phyloP scores from a whole-genome alignment of 2,113 vertebrate genomes.

The Megalops atlanticus region DNA sequence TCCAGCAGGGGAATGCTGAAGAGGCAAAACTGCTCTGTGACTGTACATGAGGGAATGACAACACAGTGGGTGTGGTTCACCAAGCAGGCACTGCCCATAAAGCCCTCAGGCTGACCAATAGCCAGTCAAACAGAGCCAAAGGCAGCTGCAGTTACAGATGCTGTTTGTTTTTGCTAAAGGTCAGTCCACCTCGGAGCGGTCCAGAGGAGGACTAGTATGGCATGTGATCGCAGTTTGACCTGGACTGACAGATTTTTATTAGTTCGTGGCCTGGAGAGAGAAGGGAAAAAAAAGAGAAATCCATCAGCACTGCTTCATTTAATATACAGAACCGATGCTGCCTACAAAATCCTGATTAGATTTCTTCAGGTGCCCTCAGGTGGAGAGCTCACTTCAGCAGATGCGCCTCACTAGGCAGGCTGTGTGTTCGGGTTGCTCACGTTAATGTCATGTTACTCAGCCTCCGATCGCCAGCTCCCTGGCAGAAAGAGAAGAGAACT shows the following conservation, averaged over 20 bases:
- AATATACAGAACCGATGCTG: neutral
- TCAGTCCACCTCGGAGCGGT: too few relatives aligned
- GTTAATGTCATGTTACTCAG: neutral
- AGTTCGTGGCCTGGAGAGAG: too few relatives aligned
- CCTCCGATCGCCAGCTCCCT: neutral
- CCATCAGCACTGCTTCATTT: neutral
- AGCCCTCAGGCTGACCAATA: neutral
- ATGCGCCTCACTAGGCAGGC: neutral
- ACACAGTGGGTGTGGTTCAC: neutral
- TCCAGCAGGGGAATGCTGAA: neutral
- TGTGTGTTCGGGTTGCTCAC: neutral
- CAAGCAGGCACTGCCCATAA: neutral
- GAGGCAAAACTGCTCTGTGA: neutral
- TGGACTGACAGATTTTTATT: too few relatives aligned
- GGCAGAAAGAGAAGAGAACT: neutral
- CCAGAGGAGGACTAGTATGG: too few relatives aligned
- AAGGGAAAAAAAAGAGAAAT: neutral
- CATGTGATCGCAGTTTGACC: too few relatives aligned
- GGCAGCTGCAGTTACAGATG: too few relatives aligned
- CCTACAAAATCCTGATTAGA: neutral
- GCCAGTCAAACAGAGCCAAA: neutral
- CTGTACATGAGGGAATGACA: neutral
- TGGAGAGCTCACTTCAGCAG: neutral
- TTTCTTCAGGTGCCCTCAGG: neutral
- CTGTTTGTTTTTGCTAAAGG: too few relatives aligned